Base-by-base conservation (phyloP, 1,140 invertebrate genomes). In the Brachionus asplanchnoidis region DNA sequence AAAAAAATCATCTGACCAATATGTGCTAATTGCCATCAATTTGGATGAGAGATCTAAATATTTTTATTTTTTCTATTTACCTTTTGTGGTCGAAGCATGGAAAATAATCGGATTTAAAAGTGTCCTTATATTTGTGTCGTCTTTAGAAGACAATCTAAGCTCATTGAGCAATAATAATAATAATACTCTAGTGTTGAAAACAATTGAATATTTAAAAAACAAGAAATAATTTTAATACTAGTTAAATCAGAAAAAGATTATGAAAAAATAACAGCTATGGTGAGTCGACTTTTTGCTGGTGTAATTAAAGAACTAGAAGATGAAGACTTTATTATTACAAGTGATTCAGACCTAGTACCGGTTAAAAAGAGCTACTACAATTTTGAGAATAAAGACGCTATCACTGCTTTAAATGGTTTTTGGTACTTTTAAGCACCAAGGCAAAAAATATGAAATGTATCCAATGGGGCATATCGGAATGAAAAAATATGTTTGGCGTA, bases 381-480 rank as follows among this genome's bases (percentile, higher is more conserved):
- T 50, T 50, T 50, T 50, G 46, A 50, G 12, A 12, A 50, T 7
- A 50, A 12, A 50, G 46, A 50, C 14, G 46, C 46, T 7, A 50
- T 50, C 12, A 50, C 12, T 50, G 46, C 14, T 12, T 50, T 50
- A 50, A 50, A 50, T 50, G 46, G 46, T 50, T 50, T 50, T 50
- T 50, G 46, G 60, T 12, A 65, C 7, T 65, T 65, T 26, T 65
- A 23, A 23, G 26, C 5, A 26, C 5, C 20, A 65, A 28, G 12
- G 23, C 26, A 65, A 65, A 28, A 65, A 50, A 20, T 75, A 75
- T 50, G 36, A 50, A 75, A 75, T 75, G 70, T 50, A 44, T 42
- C 70, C 70, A 36, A 75, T 75, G 70, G 28, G 9, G 7, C 70
- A 75, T 50, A 36, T 40, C 40, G 70, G 70, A n/a, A 75, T 75